Percentiles rank a stretch among this genome's conserved stretches.
These are phyloP conservation scores for Cydia amplana DNA, from an alignment of 1,140 invertebrate genomes.

Conservation along the genomic window DNA sequence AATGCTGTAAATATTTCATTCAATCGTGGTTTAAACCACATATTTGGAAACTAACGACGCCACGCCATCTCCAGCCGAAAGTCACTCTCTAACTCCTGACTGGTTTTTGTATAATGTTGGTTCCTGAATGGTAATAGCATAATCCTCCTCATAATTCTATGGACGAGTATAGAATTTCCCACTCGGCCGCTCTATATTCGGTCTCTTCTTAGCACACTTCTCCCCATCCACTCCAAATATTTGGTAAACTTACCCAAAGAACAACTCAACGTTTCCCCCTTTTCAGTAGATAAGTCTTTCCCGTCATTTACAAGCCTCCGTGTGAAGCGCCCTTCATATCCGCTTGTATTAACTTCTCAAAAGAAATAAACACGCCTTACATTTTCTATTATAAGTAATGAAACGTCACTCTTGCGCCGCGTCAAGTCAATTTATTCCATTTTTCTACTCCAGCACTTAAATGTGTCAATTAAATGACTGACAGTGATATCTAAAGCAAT, in stretches of 20 bases:
- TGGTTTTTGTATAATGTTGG: no score
- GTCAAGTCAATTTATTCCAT: slow-evolving; percentile 5
- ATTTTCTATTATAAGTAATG: slow-evolving; percentile 1
- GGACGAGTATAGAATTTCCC: no score
- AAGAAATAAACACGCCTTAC: slow-evolving; percentile 5
- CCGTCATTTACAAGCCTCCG: background rate
- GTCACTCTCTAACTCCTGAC: no score
- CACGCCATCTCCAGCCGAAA: no score
- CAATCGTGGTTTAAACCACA: no score
- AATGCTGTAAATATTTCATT: no score
- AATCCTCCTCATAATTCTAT: no score
- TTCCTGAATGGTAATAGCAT: no score
- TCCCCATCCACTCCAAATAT: slow-evolving; percentile 1
- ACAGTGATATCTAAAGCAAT: no score
- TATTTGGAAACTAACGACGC: no score
- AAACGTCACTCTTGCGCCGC: background rate
- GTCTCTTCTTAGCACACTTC: background rate
- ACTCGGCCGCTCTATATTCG: background rate
- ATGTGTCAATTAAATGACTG: no score
- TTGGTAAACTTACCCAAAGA: background rate
- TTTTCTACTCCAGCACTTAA: no score
- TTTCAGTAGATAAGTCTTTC: background rate
- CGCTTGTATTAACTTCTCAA: slow-evolving; percentile 7
- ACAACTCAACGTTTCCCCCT: background rate
- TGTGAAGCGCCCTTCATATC: slow-evolving; percentile 7